phyloP scores from a whole-genome alignment of 2,113 vertebrate species.

The Mus pahari region DNA sequence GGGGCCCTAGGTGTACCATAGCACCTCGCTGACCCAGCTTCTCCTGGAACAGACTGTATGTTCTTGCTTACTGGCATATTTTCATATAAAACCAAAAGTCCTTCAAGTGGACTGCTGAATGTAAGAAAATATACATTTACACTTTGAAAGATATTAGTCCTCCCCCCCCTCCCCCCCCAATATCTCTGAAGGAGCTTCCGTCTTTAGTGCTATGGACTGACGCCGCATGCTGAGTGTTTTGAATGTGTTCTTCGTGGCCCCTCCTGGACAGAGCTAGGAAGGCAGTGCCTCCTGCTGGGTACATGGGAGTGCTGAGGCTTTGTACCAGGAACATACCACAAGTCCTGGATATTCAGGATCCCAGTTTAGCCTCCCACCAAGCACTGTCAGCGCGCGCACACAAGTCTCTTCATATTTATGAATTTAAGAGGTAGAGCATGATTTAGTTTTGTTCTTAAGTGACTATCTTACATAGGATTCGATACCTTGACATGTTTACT shows the following conservation, averaged over 20 bases:
- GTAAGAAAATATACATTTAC: neutral
- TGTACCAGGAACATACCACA: neutral
- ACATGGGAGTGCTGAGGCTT: neutral
- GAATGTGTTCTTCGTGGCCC: neutral
- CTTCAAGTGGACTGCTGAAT: neutral
- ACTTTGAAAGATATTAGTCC: neutral
- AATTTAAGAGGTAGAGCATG: neutral
- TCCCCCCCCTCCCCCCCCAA: neutral
- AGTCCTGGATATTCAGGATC: neutral
- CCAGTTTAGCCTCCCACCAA: neutral
- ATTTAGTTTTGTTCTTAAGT: neutral
- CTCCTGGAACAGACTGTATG: neutral
- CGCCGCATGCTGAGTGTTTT: neutral
- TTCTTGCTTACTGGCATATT: neutral
- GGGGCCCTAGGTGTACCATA: too few relatives aligned
- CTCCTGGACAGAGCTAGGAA: neutral
- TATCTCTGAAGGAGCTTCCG: neutral
- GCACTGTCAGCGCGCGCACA: neutral
- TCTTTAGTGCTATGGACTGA: neutral
- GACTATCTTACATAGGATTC: neutral
- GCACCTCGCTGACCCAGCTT: neutral
- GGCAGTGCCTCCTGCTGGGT: neutral
- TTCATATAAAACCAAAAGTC: conserved; percentile 13
- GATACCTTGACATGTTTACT: neutral
- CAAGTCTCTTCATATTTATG: neutral